Evolutionary conservation across 2,888 invertebrate species (phyloP).

Genomic region (Sepiola atlantica): DNA sequence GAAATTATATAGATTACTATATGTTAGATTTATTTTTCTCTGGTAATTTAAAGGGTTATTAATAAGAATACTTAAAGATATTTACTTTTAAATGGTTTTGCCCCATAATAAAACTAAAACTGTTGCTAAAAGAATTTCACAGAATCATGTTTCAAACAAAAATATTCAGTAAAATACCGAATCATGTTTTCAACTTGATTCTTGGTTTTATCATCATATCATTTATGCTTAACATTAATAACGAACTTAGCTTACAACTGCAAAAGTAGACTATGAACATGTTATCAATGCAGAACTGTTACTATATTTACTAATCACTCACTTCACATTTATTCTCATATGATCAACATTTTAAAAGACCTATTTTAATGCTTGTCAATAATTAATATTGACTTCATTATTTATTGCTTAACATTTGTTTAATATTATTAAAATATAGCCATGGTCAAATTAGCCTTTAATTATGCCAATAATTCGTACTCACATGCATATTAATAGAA

Average conservation of each 20-base stretch:
- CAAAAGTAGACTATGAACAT: too few relatives aligned
- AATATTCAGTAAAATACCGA: too few relatives aligned
- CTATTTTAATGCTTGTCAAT: neutral
- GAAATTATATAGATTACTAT: neutral
- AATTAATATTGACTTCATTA: neutral
- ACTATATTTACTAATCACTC: neutral
- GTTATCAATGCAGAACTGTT: neutral
- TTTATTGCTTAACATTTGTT: neutral
- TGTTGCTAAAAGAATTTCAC: neutral
- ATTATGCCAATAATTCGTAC: neutral
- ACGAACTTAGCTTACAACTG: neutral
- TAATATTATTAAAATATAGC: neutral
- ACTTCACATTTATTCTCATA: too few relatives aligned
- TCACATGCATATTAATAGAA: neutral
- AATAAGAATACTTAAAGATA: neutral
- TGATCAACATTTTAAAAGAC: neutral
- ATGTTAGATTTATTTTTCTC: neutral
- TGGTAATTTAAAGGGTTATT: neutral
- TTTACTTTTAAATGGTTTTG: neutral
- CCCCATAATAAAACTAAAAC: neutral
- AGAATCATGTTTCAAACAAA: neutral
- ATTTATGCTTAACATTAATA: neutral
- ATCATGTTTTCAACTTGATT: too few relatives aligned
- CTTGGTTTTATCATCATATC: too few relatives aligned
- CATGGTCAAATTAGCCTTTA: neutral